phyloP scores from a whole-genome alignment of 2,888 invertebrate genomes.

The Leptopilina myrica region DNA sequence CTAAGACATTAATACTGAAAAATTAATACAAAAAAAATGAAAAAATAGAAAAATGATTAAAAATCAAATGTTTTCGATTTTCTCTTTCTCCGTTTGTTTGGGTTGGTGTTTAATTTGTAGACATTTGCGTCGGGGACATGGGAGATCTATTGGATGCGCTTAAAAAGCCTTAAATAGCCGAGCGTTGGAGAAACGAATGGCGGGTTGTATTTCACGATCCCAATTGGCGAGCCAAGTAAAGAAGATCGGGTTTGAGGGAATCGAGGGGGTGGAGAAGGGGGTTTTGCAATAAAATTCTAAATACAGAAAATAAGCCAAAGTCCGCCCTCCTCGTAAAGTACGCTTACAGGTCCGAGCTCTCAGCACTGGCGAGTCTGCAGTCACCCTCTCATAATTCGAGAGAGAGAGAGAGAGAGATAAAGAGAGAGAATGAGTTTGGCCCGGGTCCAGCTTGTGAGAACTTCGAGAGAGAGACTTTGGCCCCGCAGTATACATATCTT shows the following conservation, averaged over 20 bases:
- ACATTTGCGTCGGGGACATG: constrained; percentile 15
- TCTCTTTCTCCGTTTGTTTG: neutral
- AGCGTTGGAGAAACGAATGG: constrained; percentile 35
- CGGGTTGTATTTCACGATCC: constrained; percentile 35
- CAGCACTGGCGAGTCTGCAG: constrained; percentile 38
- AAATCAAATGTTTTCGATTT: neutral
- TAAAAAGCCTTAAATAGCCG: constrained; percentile 39
- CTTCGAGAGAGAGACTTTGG: neutral
- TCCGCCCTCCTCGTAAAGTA: constrained; percentile 46
- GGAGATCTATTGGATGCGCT: constrained; percentile 39
- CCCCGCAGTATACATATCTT: neutral
- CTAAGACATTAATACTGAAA: no score
- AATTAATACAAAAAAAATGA: no score
- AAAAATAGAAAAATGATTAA: no score
- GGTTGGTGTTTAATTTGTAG: constrained; percentile 15
- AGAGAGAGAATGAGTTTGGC: constrained; percentile 56
- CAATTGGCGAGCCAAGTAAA: constrained; percentile 39
- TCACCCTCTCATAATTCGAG: constrained; percentile 42
- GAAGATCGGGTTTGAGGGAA: constrained; percentile 14
- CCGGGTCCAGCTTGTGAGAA: constrained; percentile 54
- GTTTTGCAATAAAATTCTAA: constrained; percentile 43
- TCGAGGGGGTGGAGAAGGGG: neutral
- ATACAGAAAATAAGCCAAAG: constrained; percentile 50
- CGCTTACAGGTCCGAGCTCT: constrained; percentile 44
- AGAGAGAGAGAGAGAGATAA: constrained; percentile 52